Conservation (phyloP, 2,888 invertebrate species). For the Stratiomys singularior region DNA sequence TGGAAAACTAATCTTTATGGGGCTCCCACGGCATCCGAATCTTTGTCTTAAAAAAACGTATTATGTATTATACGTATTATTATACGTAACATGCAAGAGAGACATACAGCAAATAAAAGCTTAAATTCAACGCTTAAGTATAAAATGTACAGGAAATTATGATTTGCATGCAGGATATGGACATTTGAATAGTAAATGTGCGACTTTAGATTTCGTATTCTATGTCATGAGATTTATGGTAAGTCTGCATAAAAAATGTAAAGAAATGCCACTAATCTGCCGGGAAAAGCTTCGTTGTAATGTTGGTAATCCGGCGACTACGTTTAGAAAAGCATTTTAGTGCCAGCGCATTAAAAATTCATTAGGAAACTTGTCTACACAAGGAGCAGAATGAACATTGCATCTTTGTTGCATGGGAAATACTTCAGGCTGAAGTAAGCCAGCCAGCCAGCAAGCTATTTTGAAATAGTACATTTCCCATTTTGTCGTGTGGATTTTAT, state of each 20-base stretch:
- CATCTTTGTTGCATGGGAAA: not conserved
- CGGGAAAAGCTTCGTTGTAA: conserved; percentile 10
- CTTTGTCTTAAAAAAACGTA: no score
- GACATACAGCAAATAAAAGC: no score
- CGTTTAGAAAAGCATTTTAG: conserved; percentile 40
- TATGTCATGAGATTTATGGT: conserved; percentile 35
- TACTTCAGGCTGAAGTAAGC: not conserved
- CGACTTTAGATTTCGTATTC: not conserved
- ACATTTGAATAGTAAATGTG: conserved; percentile 38
- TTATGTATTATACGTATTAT: no score
- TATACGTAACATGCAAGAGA: no score
- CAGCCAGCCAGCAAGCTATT: not conserved
- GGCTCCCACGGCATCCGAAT: no score
- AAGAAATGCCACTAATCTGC: conserved; percentile 31
- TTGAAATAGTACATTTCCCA: conserved; percentile 12
- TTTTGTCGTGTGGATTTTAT: not conserved
- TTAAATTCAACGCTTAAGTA: conserved; percentile 30
- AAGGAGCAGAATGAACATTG: not conserved
- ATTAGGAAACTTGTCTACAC: conserved; percentile 14
- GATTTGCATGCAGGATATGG: conserved; percentile 42
- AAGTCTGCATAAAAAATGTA: conserved; percentile 27
- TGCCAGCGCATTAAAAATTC: conserved; percentile 40
- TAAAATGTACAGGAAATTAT: conserved; percentile 27
- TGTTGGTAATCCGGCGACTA: conserved; percentile 32
- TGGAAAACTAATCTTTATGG: no score